A percentile compares a stretch with the other conserved stretches of the same genome.
Conservation (phyloP, 2,888 invertebrate genomes). For the Eledona agricola region DNA sequence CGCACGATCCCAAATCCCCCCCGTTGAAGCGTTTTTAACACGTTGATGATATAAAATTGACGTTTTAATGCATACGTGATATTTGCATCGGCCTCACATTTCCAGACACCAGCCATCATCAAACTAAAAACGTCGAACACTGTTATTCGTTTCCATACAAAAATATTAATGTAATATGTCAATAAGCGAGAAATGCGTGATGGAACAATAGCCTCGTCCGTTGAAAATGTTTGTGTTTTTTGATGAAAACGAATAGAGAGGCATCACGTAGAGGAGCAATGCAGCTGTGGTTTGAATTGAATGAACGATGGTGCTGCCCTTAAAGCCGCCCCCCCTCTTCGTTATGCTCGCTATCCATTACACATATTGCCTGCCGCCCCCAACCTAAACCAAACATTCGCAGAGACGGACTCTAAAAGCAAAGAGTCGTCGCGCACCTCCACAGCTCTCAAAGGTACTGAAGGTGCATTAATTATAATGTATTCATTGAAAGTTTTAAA, state of each 20-base stretch:
- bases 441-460: no score
- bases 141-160: conserved; percentile 37
- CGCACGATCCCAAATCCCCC: conserved; percentile 1
- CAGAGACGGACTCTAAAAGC: conserved; percentile 46
- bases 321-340: conserved; percentile 49
- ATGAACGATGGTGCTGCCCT: conserved; percentile 49
- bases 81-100: conserved; percentile 28
- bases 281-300: conserved; percentile 39
- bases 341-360: conserved; percentile 64
- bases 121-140: conserved; percentile 30
- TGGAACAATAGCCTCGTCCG: no score
- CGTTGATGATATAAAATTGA: conserved; percentile 43
- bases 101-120: conserved; percentile 28
- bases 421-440: no score
- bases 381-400: conserved; percentile 46
- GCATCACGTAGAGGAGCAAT: conserved; percentile 18
- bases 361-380: conserved; percentile 64
- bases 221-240: conserved; percentile 3
- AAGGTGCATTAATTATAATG: no score
- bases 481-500: background rate
- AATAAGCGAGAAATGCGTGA: conserved; percentile 4
- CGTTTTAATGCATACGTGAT: conserved; percentile 44
- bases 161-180: conserved; percentile 35
- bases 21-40: conserved; percentile 23
- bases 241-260: conserved; percentile 1